Evolutionary conservation across 1,140 invertebrate species (phyloP).

Genomic region (Drosophila sproati): DNA sequence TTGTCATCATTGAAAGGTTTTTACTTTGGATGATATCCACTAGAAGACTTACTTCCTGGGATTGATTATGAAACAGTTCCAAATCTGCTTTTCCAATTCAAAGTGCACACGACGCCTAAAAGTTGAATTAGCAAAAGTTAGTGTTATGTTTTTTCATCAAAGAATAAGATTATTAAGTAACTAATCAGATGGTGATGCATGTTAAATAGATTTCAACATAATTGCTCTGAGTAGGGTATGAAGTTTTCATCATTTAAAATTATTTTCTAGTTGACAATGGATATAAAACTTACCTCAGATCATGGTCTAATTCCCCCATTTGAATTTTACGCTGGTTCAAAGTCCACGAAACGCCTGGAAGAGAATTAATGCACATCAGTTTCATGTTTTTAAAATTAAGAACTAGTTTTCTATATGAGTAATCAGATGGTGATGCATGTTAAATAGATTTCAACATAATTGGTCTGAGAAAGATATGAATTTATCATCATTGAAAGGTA

Average conservation of each 20-base stretch:
- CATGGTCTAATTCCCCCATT: too few species aligned
- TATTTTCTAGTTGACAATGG: too few species aligned
- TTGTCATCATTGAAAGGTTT: conserved; percentile 36
- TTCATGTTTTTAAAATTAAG: background rate
- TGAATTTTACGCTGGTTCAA: background rate
- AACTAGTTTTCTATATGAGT: background rate
- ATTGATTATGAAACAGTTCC: background rate
- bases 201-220: conserved; percentile 67
- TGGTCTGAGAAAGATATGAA: conserved; percentile 36
- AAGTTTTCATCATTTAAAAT: conserved; percentile 3
- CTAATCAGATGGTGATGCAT: conserved; percentile 73
- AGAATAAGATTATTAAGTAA: background rate
- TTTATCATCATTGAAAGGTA: conserved; percentile 37
- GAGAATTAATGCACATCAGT: conserved; percentile 6
- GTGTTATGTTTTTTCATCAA: background rate
- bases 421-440: conserved; percentile 55
- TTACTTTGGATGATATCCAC: too few species aligned
- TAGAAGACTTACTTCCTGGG: conserved; percentile 2
- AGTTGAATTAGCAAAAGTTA: background rate
- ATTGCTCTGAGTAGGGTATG: conserved; percentile 56
- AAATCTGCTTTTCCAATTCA: background rate
- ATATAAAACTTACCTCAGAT: conserved; percentile 2
- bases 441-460: conserved; percentile 50
- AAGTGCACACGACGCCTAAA: background rate
- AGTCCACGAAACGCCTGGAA: background rate